phyloP scores from a whole-genome alignment of 2,888 invertebrate species.

The Cephus rjabovi region DNA sequence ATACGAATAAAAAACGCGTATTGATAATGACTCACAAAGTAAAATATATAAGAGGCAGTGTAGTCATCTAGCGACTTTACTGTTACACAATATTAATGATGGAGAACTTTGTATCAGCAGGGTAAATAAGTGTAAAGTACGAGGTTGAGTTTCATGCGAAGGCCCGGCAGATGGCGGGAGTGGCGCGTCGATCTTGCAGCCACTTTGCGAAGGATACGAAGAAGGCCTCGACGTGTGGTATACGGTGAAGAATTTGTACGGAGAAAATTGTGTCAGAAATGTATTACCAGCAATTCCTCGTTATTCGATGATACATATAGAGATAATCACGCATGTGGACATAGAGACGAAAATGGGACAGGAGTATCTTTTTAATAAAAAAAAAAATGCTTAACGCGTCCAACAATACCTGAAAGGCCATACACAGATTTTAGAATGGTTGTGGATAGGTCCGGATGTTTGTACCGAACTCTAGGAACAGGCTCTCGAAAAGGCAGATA shows the following conservation, averaged over 20 bases:
- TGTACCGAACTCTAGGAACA: not conserved
- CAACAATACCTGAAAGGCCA: not conserved
- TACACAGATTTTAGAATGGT: not conserved
- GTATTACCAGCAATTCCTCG: not conserved
- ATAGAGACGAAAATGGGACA: too few species aligned
- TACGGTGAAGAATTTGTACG: not conserved
- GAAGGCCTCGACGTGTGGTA: not conserved
- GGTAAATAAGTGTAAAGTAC: not conserved
- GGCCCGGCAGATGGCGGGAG: not conserved
- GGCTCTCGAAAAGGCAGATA: not conserved
- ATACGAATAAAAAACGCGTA: not conserved
- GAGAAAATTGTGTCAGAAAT: not conserved
- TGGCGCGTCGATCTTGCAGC: not conserved
- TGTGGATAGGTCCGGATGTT: not conserved
- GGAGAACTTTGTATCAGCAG: not conserved
- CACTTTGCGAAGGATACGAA: not conserved
- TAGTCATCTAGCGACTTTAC: not conserved
- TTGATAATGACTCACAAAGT: not conserved
- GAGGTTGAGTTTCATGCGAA: not conserved
- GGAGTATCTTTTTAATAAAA: not conserved
- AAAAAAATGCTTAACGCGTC: not conserved
- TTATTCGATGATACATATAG: not conserved
- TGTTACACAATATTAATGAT: not conserved
- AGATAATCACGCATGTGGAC: not conserved
- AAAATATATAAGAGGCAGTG: not conserved